phyloP scores from a whole-genome alignment of 2,888 invertebrate species.

The Endomychus coccineus region DNA sequence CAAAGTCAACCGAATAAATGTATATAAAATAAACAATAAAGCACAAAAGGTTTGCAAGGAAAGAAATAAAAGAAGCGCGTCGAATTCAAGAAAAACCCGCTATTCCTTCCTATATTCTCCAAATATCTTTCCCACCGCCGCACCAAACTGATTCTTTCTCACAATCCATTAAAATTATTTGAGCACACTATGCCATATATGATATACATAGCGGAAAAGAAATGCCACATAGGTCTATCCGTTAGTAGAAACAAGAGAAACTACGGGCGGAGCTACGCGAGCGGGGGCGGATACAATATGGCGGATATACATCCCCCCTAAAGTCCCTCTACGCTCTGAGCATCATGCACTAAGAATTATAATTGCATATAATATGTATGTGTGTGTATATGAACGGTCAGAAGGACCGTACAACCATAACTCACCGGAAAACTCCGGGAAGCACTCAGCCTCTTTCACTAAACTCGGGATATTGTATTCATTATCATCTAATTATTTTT shows the following conservation, averaged over 20 bases:
- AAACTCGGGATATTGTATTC: constrained; percentile 34
- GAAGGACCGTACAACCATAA: constrained; percentile 31
- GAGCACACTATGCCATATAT: constrained; percentile 38
- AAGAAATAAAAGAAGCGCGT: constrained; percentile 28
- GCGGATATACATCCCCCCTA: constrained; percentile 41
- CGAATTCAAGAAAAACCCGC: constrained; percentile 25
- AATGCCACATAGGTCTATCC: constrained; percentile 22
- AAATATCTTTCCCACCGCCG: constrained; percentile 34
- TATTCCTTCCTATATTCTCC: constrained; percentile 26
- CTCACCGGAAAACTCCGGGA: constrained; percentile 28
- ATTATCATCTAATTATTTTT: constrained; percentile 39
- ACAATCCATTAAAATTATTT: constrained; percentile 46
- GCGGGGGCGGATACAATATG: constrained; percentile 46
- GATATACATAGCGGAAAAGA: constrained; percentile 39
- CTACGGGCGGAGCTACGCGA: constrained; percentile 36
- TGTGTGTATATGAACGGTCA: constrained; percentile 30
- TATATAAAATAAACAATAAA: constrained; percentile 7
- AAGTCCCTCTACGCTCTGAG: constrained; percentile 35
- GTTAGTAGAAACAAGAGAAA: constrained; percentile 30
- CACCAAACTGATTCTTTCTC: constrained; percentile 39
- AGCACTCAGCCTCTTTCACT: constrained; percentile 16
- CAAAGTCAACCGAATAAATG: not conserved
- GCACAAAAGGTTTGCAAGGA: constrained; percentile 13
- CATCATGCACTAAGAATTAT: constrained; percentile 44
- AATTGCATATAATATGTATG: constrained; percentile 44